Percentiles rank a stretch among this genome's conserved stretches.
phyloP scores from a whole-genome alignment of 2,113 vertebrate genomes.

The Hypanus sabinus region DNA sequence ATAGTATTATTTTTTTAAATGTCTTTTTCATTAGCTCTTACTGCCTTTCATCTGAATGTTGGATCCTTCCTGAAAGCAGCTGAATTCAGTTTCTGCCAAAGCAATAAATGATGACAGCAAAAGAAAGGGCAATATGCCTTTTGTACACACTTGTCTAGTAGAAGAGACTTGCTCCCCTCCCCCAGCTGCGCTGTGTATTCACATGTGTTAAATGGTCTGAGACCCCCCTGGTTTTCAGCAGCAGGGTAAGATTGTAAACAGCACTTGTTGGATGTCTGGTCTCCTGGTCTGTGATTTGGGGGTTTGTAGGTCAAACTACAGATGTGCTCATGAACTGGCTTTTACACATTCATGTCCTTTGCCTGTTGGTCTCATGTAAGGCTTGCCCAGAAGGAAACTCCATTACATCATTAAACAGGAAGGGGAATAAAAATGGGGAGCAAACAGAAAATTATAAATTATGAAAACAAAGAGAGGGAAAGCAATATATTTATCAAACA shows the following conservation, averaged over 20 bases:
- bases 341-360: neutral
- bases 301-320: slow-evolving; percentile 28
- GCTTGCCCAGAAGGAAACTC: neutral
- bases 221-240: slow-evolving; percentile 34
- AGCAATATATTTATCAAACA: neutral
- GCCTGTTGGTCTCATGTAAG: neutral
- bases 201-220: slow-evolving; percentile 33
- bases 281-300: slow-evolving; percentile 20
- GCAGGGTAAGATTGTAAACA: slow-evolving; percentile 26
- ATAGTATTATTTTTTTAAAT: slow-evolving; percentile 19
- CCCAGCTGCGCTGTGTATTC: slow-evolving; percentile 19
- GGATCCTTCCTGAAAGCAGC: slow-evolving; percentile 36
- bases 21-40: slow-evolving; percentile 26
- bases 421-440: neutral
- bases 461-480: neutral
- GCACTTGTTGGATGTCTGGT: slow-evolving; percentile 30
- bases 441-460: neutral
- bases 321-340: slow-evolving; percentile 25
- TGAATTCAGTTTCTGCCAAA: slow-evolving; percentile 36
- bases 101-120: slow-evolving; percentile 31
- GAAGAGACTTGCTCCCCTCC: slow-evolving; percentile 22
- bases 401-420: neutral
- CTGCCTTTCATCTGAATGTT: slow-evolving; percentile 37
- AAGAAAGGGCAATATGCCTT: neutral
- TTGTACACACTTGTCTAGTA: neutral